A percentile compares a stretch with the other conserved stretches of the same genome.
Conservation (phyloP, 2,797 vertebrate genomes). For the Corythornis leucogaster region DNA sequence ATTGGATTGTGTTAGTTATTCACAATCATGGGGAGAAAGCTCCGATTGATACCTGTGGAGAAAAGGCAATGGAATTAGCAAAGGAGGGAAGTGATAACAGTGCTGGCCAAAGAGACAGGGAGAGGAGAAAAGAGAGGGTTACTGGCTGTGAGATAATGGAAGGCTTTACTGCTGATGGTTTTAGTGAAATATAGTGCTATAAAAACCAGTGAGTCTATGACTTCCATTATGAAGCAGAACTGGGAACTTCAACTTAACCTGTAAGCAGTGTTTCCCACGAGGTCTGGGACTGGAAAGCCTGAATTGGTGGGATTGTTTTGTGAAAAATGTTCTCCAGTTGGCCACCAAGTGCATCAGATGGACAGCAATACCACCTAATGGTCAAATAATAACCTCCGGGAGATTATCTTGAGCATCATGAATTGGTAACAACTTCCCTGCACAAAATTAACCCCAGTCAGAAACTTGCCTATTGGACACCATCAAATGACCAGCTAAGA, state of each 20-base stretch:
- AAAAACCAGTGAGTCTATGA: neutral
- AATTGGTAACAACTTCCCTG: neutral
- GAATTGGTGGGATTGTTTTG: neutral
- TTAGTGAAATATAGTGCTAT: neutral
- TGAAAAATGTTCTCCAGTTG: neutral
- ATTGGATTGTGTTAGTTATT: neutral
- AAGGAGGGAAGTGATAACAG: neutral
- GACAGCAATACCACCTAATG: neutral
- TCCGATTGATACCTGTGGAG: neutral
- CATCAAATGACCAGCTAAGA: neutral
- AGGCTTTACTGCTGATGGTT: neutral
- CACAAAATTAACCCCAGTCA: accelerated
- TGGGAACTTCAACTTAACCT: neutral
- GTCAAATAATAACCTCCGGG: neutral
- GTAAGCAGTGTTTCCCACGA: neutral
- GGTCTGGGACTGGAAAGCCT: neutral
- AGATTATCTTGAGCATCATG: neutral
- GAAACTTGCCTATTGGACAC: neutral
- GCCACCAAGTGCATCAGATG: neutral
- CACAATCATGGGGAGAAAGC: neutral
- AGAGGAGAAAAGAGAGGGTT: neutral
- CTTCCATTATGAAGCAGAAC: neutral
- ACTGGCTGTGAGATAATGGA: neutral
- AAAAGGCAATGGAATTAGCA: neutral
- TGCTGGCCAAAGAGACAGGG: neutral